Base-by-base conservation (phyloP, 1,140 invertebrate genomes). In the Papilio polytes region DNA sequence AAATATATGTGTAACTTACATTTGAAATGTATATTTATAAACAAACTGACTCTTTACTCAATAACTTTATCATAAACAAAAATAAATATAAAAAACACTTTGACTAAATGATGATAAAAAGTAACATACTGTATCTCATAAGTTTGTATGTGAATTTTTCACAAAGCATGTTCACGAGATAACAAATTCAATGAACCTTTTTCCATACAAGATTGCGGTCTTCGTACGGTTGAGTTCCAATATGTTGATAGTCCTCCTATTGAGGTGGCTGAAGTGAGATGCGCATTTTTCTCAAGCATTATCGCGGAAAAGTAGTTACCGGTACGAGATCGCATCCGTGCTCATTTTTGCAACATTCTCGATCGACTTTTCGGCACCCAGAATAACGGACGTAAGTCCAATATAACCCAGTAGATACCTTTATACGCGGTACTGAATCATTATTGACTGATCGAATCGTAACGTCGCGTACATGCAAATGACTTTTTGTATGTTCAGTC, bases 291-390 rank as follows among this genome's bases (percentile, higher is more conserved):
- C 90, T 88, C 81, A 84, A 82, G 84, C 89, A 92, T 93, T 94
- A 91, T 93, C 90, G 83, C 83, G 91, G 91, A 91, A 93, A 90
- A 91, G 91, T 92, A 94, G 91, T 94, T 94, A 94, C 92, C 92
- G 93, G 92, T 89, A 82, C 80, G 84, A 86, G 89, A 92, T 91
- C 88, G 88, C 89, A 86, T 89, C 89, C 91, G 85, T 81, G 83
- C 86, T 89, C 89, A 84, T 88, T 87, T 78, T 88, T 82, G 76
- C 63, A 76, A 87, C 88, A 83, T 82, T 86, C 84, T 85, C 81
- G 87, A 86, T 85, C 85, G 86, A 84, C 82, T 84, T 80, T 84
- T 83, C 59, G 81, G 79, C 80, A 48, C 79, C 31, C 76, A 48
- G 83, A 81, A 59, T 85, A 83, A 84, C 73, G 82, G 78, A 78